These are phyloP conservation scores for Ceraclea dissimilis DNA, from an alignment of 2,888 invertebrate species.

Conservation along the genomic window DNA sequence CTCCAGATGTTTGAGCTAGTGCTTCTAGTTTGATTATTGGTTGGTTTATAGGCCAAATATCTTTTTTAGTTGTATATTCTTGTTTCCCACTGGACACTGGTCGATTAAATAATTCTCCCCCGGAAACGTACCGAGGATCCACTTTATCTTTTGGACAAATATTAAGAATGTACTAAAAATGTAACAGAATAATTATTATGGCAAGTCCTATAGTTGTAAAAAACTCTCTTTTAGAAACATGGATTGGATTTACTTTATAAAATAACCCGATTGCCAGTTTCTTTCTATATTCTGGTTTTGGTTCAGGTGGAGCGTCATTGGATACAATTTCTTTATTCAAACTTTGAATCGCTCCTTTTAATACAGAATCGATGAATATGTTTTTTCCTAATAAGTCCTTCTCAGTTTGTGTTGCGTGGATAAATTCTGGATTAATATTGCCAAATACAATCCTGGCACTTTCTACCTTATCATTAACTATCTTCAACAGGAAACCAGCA, in stretches of 20 bases:
- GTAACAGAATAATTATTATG: background rate
- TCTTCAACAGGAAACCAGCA: conserved; percentile 61
- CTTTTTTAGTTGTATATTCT: conserved; percentile 52
- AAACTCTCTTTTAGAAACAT: too few species aligned
- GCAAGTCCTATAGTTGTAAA: too few species aligned
- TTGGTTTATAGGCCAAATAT: conserved; percentile 59
- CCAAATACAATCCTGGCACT: conserved; percentile 56
- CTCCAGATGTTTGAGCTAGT: conserved; percentile 55
- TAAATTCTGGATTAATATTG: conserved; percentile 49
- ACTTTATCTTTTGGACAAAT: conserved; percentile 39
- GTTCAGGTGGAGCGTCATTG: conserved; percentile 58
- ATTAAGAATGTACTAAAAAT: conserved; percentile 47
- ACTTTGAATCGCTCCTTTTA: conserved; percentile 44
- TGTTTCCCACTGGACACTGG: conserved; percentile 56
- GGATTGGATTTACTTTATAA: conserved; percentile 57
- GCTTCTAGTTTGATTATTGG: conserved; percentile 61
- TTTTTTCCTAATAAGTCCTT: conserved; percentile 37
- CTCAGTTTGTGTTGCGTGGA: conserved; percentile 54
- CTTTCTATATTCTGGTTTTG: conserved; percentile 60
- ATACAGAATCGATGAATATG: conserved; percentile 38
- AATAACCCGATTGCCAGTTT: conserved; percentile 65
- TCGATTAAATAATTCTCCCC: conserved; percentile 45
- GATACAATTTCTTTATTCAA: conserved; percentile 57
- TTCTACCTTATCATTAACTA: conserved; percentile 38
- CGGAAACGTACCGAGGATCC: conserved; percentile 49